Base-by-base conservation (phyloP, 2,797 vertebrate genomes). In the Pantherophis alleghaniensis region DNA sequence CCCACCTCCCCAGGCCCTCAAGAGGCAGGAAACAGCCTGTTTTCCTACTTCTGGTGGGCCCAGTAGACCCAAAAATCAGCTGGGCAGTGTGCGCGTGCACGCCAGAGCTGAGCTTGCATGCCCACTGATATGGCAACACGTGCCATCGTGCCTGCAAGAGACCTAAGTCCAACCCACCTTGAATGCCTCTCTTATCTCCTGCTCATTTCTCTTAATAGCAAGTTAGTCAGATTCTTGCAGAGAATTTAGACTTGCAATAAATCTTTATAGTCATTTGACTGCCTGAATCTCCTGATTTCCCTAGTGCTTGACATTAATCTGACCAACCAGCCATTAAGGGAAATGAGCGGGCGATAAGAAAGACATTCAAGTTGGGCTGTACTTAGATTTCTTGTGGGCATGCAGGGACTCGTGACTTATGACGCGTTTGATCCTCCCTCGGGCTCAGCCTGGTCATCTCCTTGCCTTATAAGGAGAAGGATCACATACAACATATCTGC, bases 401-500 rank as follows among this genome's bases (percentile, higher is more conserved):
- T 74, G 32, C 32, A 74, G 69, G 32, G 69, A 74, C 16, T 74
- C 0, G 1, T 74, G 32, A 74, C 69, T 69, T 32, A 37, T 32
- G n/a, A 74, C 1, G 6, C 2, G 1, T 32, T 69, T 69, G 14
- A 69, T 32, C n/a, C 14, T 37, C n/a, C n/a, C 66, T 37, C 0
- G 0, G 16, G 69, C n/a, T 74, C n/a, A 74, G 32, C 6, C 14
- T 74, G 32, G 32, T 37, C 14, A 74, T 74, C 16, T 37, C 32
- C 69, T 74, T 7, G 2, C 37, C 1, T 37, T 74, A 94, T 0
- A 0, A 96, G 90, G 86, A n/a, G 16, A 95, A 55, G 91, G 94
- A 86, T 47, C 32, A 6, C 26, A 87, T 0, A 0, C 2, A 96
- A 90, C 16, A 14, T 1, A 0, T 32, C 61, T 10, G 2, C 0